A percentile compares a stretch with the other conserved stretches of the same genome.
phyloP scores from a whole-genome alignment of 2,888 invertebrate genomes.

The Hyposoter dolosus region DNA sequence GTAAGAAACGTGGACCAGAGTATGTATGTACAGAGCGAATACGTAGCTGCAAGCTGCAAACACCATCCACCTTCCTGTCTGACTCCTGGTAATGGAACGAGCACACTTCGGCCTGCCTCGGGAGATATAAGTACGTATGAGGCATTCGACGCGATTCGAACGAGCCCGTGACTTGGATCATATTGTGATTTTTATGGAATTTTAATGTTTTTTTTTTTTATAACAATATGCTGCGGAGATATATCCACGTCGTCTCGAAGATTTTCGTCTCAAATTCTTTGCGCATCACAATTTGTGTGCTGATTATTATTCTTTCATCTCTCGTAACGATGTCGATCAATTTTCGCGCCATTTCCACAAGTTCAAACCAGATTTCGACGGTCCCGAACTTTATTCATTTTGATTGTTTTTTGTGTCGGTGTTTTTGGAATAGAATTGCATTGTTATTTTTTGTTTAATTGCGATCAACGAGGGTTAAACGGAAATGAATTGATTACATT shows the following conservation, averaged over 20 bases:
- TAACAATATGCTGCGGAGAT: neutral
- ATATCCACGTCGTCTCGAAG: neutral
- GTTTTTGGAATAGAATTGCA: too few relatives aligned
- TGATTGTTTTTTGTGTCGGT: too few relatives aligned
- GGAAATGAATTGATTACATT: too few relatives aligned
- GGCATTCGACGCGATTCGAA: neutral
- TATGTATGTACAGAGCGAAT: constrained; percentile 12
- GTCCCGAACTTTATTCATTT: too few relatives aligned
- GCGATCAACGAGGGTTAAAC: too few relatives aligned
- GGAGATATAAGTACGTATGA: neutral
- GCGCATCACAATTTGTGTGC: neutral
- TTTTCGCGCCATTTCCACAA: neutral
- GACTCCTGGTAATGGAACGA: constrained; percentile 59
- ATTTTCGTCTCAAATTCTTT: neutral
- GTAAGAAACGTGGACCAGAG: constrained; percentile 17
- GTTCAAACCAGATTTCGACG: too few relatives aligned
- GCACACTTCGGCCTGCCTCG: constrained; percentile 35
- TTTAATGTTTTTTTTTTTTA: neutral
- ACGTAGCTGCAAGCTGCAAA: constrained; percentile 19
- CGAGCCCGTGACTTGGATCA: neutral
- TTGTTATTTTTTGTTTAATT: too few relatives aligned
- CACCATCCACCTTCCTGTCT: constrained; percentile 40
- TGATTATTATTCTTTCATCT: neutral
- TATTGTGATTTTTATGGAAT: neutral
- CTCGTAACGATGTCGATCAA: neutral